Conservation (phyloP, 2,797 vertebrate species). For the Eurystomus glaucurus region DNA sequence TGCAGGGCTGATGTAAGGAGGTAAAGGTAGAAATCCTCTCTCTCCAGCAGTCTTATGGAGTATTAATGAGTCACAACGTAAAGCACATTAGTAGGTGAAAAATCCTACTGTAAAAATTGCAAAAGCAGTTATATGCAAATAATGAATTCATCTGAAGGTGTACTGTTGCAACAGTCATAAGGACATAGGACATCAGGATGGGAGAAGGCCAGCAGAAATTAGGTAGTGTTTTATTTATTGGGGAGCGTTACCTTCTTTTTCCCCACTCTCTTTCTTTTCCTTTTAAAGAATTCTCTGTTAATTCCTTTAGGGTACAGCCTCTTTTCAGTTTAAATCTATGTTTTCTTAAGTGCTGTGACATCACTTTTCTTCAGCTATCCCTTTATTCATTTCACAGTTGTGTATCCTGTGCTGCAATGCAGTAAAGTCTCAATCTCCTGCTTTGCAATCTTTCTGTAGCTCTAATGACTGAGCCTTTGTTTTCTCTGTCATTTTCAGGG, state of each 20-base stretch:
- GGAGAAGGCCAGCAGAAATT: conserved; percentile 45
- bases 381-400: not conserved
- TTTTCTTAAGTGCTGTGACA: not conserved
- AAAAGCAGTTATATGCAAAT: conserved; percentile 19
- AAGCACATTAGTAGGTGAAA: conserved; percentile 55
- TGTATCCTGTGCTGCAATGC: conserved; percentile 36
- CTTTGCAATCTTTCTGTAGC: not conserved
- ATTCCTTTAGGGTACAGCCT: conserved; percentile 8
- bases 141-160: conserved; percentile 23
- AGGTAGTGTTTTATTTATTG: not conserved
- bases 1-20: conserved; percentile 4
- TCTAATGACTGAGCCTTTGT: conserved; percentile 7
- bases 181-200: conserved; percentile 18
- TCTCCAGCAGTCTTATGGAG: conserved; percentile 21
- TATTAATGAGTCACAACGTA: conserved; percentile 65
- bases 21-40: not conserved
- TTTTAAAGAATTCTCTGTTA: not conserved
- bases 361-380: not conserved
- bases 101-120: conserved; percentile 67
- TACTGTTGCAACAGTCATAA: conserved; percentile 41
- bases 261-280: not conserved
- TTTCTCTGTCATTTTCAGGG: not conserved
- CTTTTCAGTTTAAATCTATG: conserved; percentile 26
- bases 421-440: conserved; percentile 17
- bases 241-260: not conserved